Base-by-base conservation (phyloP, 2,888 invertebrate genomes). In the Rhagium mordax region DNA sequence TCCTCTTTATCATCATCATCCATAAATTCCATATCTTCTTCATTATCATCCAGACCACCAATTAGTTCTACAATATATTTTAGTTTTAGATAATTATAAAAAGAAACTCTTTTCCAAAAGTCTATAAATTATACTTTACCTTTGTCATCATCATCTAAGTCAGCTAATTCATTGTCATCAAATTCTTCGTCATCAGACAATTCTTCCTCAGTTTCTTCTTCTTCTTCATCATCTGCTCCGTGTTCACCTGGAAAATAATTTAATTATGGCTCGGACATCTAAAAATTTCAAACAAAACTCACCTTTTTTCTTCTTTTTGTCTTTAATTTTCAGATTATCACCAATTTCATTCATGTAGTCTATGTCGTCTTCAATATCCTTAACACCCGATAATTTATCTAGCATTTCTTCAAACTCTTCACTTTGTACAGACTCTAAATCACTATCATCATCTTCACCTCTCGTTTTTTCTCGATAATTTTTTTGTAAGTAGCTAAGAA, bases 341-440 rank as follows among this genome's bases (percentile, higher is more conserved):
- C 90, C 92, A 82, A 95, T 88, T 72, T 94, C 94, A 2, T 91
- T 90, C 78, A 93, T 86, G 80, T 88, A 94, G 85, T 95, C 95
- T 0, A 94, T 83, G 55, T 93, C 93, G 48, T 91, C 88, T 51
- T 88, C 88, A 70, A 90, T 90, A 78, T 88, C 87, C 33, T 79
- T 77, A 13, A 77, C 55, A 0, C 91, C 90, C 0, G 90, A 88
- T 84, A 91, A 87, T 61, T 87, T 88, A 78, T 91, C 90, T 47
- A 95, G 87, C 84, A 93, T 92, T 69, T 91, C 90, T 78, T 95
- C 93, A 84, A 95, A 95, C 86, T 95, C 95, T 55, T 93, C 93
- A 83, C 94, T 94, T 76, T 91, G 92, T 8, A 97, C 93, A 57
- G 95, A 95, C 51, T 93, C 94, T 0, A 89, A 87, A 79, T 92